Conservation (phyloP, 2,113 vertebrate genomes). For the Todiramphus saurophagus region DNA sequence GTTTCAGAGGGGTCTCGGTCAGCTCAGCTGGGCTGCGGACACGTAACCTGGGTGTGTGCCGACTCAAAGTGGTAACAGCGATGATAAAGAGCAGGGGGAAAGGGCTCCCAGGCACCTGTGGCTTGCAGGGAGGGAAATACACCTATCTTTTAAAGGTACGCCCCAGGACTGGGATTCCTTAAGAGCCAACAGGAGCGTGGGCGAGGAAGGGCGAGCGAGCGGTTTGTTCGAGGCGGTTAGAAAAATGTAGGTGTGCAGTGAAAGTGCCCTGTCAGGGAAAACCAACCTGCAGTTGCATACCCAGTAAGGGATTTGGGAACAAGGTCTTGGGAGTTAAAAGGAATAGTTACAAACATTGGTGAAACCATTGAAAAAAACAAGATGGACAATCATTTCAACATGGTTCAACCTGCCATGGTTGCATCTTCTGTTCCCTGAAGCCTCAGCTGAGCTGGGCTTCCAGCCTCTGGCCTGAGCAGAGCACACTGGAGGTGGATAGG, state of each 20-base stretch:
- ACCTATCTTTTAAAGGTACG: rapidly evolving
- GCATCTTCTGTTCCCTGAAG: neutral
- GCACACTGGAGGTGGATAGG: rapidly evolving
- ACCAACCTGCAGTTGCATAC: too few relatives aligned
- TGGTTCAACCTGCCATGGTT: neutral
- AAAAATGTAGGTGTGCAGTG: neutral
- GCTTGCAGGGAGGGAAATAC: neutral
- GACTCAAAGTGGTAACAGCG: rapidly evolving
- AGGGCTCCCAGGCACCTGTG: neutral
- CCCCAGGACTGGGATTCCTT: too few relatives aligned
- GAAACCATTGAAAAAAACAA: neutral
- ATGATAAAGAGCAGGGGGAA: neutral
- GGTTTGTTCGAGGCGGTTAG: neutral
- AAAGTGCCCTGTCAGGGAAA: neutral
- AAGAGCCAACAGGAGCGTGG: neutral
- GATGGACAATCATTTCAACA: neutral
- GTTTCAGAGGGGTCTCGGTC: too few relatives aligned
- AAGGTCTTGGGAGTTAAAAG: neutral
- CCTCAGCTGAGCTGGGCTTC: neutral
- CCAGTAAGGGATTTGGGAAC: neutral
- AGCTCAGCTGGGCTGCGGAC: neutral
- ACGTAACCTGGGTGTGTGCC: rapidly evolving
- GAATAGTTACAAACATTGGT: neutral
- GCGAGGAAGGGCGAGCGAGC: rapidly evolving
- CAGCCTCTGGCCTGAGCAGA: neutral